Base-by-base conservation (phyloP, 2,888 invertebrate genomes). In the Lithophane socia region DNA sequence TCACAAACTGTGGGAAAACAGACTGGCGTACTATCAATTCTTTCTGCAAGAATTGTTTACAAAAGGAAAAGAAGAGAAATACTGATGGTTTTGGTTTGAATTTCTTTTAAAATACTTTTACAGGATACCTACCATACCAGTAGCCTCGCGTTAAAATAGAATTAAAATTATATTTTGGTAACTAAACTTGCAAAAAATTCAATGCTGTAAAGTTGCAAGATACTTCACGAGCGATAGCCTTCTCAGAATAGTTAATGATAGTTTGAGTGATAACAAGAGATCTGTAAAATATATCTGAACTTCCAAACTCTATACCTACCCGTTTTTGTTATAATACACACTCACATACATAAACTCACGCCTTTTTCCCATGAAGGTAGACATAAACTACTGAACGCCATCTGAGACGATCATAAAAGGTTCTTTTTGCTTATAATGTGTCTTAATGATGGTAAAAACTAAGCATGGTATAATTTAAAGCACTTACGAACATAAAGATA, bases 401-500 rank as follows among this genome's bases (percentile, higher is more conserved):
- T 2, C 21, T 21, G 52, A 8, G 9, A 21, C 9, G 52, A 52
- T 52, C 18, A 18, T 52, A 2, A 8, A 52, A 9, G 21, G 52
- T 21, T 52, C 21, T 8, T 52, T 21, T 21, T 21, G 21, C 52
- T 52, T 52, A 52, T 18, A 18, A 65, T 49, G 13, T 42, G 21
- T 42, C 44, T 63, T 65, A 56, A 82, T 72, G 77, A 79, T 70
- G 18, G 60, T 67, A 74, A 73, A 58, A 47, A 73, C 58, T 71
- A 60, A 75, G 63, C 54, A 47, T 64, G 52, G 16, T 67, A 73
- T 79, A 79, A 80, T 82, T 79, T 78, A 56, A 64, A 83, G 75
- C 72, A 82, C 74, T 88, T 84, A 78, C 65, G 69, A 71, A 75
- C 78, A 82, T 86, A 85, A 88, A 88, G 90, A 91, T 88, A 88